Evolutionary conservation across 2,797 vertebrate genomes (phyloP), one percentile per base, ranked within the genome.

Genomic region (Hippopotamyrus pictus): DNA sequence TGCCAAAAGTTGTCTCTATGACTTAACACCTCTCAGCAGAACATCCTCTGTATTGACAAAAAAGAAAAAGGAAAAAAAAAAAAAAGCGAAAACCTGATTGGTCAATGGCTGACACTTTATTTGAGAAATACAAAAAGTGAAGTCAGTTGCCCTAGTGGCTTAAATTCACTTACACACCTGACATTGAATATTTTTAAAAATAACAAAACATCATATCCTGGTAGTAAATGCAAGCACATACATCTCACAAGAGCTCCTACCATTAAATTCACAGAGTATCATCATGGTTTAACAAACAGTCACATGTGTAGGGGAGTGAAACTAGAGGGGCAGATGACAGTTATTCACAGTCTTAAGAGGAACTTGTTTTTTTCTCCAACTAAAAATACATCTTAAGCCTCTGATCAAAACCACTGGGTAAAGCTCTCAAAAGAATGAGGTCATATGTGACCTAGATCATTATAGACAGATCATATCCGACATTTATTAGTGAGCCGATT

Each of bases 291-390:
- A 44, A 79, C 73, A 33, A 11, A 44, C 6, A 82, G 17, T 82
- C 76, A 82, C 29, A 46, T 82, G 76, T 46, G 41, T 9, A 82
- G 41, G 17, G 76, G 41, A 44, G 19, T n/a, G 76, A 82, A 41
- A 8, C 37, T 19, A 41, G 17, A 79, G 17, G 17, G 41, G 33
- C 73, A 79, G 76, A 86, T 82, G 76, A 82, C 46, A 54, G 50
- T 33, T 53, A 86, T 82, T 82, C 76, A 82, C 17, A 82, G 76
- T 82, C 19, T 82, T 44, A 82, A 46, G 76, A 82, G 76, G 76
- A 82, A 82, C 65, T 73, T 17, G 5, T 44, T 46, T 82, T 44
- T 79, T 9, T n/a, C 73, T 8, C 41, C 41, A 44, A 3, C 76
- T 82, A 82, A 82, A 82, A 82, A 82, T 82, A 46, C 76, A 82